Conservation (phyloP, 1,140 invertebrate genomes). For the Platyura marginata region DNA sequence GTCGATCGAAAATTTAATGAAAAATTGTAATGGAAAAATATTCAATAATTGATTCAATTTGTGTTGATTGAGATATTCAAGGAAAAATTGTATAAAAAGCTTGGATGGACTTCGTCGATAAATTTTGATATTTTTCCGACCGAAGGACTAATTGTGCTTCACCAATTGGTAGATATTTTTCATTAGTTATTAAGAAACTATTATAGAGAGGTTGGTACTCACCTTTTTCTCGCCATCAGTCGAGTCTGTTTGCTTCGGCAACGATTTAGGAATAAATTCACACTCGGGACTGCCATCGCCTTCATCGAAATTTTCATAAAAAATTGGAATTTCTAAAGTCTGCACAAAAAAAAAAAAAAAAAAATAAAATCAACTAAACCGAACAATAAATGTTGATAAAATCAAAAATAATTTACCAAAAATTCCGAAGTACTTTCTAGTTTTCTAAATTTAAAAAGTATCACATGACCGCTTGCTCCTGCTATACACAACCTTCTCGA, state of each 20-base stretch:
- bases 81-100: too few species aligned
- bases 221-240: slow-evolving; percentile 18
- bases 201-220: too few species aligned
- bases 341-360: slow-evolving; percentile 19
- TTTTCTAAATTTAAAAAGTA: slow-evolving; percentile 90
- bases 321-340: slow-evolving; percentile 75
- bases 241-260: slow-evolving; percentile 32
- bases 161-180: too few species aligned
- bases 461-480: slow-evolving; percentile 77
- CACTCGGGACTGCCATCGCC: slow-evolving; percentile 58
- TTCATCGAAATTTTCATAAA: slow-evolving; percentile 65
- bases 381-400: slow-evolving; percentile 2
- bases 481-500: slow-evolving; percentile 75
- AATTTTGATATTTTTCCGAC: background rate
- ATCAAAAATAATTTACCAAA: slow-evolving; percentile 36
- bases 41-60: too few species aligned
- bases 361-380: slow-evolving; percentile 2
- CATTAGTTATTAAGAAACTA: too few species aligned
- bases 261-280: slow-evolving; percentile 46
- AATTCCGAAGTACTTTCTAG: slow-evolving; percentile 71
- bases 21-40: too few species aligned
- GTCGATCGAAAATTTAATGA: too few species aligned
- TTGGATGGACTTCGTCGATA: background rate
- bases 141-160: background rate
- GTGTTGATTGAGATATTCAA: too few species aligned